Percentiles rank a stretch among this genome's conserved stretches.
Evolutionary conservation across 2,797 vertebrate genomes (phyloP).

Genomic region (Siniperca scherzeri): DNA sequence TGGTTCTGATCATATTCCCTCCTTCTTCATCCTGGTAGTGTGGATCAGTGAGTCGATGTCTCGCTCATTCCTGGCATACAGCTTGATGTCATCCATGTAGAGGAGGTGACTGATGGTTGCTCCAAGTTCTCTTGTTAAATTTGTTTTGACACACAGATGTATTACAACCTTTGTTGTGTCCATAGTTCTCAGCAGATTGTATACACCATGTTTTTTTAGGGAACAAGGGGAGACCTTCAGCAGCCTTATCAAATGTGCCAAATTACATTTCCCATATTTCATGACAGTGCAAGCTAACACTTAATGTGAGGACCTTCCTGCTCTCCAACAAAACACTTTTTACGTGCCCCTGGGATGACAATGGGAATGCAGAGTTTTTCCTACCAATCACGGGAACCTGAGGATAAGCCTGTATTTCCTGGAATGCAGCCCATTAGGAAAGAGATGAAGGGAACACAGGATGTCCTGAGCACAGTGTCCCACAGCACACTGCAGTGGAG

Average conservation of each 20-base stretch:
- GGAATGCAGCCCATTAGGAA: slow-evolving; percentile 78
- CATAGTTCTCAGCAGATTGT: background rate
- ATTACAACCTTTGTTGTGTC: background rate
- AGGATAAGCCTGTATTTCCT: slow-evolving; percentile 78
- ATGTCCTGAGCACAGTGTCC: slow-evolving; percentile 69
- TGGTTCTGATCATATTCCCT: too few relatives aligned
- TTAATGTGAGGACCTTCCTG: slow-evolving; percentile 71
- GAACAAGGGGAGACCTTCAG: slow-evolving; percentile 35
- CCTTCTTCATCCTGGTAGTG: too few relatives aligned
- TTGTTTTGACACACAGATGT: background rate
- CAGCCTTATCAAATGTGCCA: slow-evolving; percentile 46
- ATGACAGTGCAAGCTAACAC: slow-evolving; percentile 51
- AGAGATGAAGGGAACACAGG: slow-evolving; percentile 74
- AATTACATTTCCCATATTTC: slow-evolving; percentile 71
- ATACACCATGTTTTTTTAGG: background rate
- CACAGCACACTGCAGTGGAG: slow-evolving; percentile 13
- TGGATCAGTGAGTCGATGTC: too few relatives aligned
- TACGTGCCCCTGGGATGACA: slow-evolving; percentile 71
- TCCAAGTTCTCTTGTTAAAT: background rate
- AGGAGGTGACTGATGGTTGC: too few relatives aligned
- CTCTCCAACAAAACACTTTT: slow-evolving; percentile 76
- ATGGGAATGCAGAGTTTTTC: slow-evolving; percentile 76
- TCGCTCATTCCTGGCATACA: too few relatives aligned
- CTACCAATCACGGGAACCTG: slow-evolving; percentile 77
- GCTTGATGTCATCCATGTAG: too few relatives aligned